These are phyloP conservation scores for Glossosoma conforme DNA, from an alignment of 1,140 invertebrate species.

Conservation along the genomic window DNA sequence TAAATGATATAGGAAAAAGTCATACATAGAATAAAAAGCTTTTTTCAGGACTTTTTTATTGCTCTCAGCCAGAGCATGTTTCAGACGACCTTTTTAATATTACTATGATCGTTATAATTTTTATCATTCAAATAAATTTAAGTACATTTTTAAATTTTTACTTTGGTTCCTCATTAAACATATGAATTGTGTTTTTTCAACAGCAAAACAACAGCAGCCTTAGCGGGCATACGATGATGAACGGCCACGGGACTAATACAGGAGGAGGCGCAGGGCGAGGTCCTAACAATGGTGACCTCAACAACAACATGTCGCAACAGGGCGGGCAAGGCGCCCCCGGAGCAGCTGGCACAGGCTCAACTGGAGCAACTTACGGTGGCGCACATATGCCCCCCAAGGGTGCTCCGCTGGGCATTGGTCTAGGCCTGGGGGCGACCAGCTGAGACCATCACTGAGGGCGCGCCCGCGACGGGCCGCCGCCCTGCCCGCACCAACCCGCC, in stretches of 20 bases:
- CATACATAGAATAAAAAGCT: too few species aligned
- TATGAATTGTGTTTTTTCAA: conserved; percentile 28
- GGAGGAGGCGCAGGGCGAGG: conserved; percentile 29
- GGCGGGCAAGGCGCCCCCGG: conserved; percentile 24
- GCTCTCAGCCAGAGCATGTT: too few species aligned
- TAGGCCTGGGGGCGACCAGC: conserved; percentile 48
- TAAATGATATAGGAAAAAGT: too few species aligned
- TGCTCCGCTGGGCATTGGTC: conserved; percentile 26
- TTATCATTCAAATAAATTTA: too few species aligned
- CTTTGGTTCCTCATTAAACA: too few species aligned
- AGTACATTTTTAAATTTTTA: neutral
- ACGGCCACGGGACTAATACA: conserved; percentile 32
- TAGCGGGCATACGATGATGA: conserved; percentile 38
- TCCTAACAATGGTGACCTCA: conserved; percentile 43
- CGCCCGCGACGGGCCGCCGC: conserved; percentile 39
- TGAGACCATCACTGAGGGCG: conserved; percentile 43
- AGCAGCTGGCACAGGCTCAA: conserved; percentile 8
- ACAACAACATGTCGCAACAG: conserved; percentile 49
- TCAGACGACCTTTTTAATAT: too few species aligned
- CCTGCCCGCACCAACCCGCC: neutral
- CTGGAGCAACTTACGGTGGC: conserved; percentile 14
- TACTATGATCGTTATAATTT: too few species aligned
- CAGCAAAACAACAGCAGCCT: conserved; percentile 44
- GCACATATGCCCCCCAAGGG: conserved; percentile 41
- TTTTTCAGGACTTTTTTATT: too few species aligned